Evolutionary conservation across 2,888 invertebrate genomes (phyloP), one percentile per base, ranked within the genome.

Genomic region (Troides helena): DNA sequence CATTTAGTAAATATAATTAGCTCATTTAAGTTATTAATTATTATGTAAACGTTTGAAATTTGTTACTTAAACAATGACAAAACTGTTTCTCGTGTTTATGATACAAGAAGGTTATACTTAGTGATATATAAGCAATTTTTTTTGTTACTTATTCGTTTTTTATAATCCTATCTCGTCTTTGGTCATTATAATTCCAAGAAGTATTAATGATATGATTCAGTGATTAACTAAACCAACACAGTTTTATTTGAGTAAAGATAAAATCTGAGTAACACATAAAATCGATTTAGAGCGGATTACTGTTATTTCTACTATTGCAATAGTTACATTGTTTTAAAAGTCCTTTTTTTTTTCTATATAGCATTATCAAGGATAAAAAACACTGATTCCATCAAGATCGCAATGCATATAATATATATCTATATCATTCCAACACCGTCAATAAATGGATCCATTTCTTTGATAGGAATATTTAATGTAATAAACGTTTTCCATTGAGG

Each of bases 371-470:
- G 17, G 14, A 18, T 53, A n/a, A n/a, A n/a, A 18, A 18, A 53
- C n/a, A 53, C 6, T 53, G 18, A n/a, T 6, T 18, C 18, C 53
- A n/a, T 7, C 4, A 18, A 50, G 7, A 53, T 53, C n/a, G 6
- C n/a, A n/a, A 7, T 53, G 53, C n/a, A n/a, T 8, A 53, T 6
- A 30, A 30, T 30, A 53, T 18, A 53, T 53, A n/a, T 53, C n/a
- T 53, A 7, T n/a, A n/a, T 64, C n/a, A 30, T 64, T 63, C 57
- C 53, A 64, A 64, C 53, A 64, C 57, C 36, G 39, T 36, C 30
- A 18, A 56, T 56, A 56, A 64, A 64, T 10, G 18, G 50, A 56
- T 56, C 63, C 36, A 36, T 56, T 64, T 56, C 64, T 64, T 57
- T 39, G 53, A 30, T n/a, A 64, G 36, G 30, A 56, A 56, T 56